Percentiles rank a stretch among this genome's conserved stretches.
These are phyloP conservation scores for Bombus consobrinus DNA, from an alignment of 1,140 invertebrate species.

Conservation along the genomic window DNA sequence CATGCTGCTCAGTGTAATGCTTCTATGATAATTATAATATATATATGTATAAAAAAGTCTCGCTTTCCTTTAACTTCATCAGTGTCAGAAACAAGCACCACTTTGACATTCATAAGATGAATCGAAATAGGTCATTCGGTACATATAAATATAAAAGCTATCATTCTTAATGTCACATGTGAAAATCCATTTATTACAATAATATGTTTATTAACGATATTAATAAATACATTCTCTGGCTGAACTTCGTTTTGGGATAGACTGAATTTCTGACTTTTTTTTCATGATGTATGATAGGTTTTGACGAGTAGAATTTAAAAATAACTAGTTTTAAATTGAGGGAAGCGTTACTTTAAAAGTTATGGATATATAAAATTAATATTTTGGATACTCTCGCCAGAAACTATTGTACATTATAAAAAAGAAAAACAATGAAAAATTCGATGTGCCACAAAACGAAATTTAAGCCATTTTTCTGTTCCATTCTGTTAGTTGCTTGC, in stretches of 20 bases:
- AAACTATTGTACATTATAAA: neutral
- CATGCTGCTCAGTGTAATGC: neutral
- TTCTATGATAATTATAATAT: conserved; percentile 10
- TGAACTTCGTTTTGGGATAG: neutral
- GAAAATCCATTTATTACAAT: neutral
- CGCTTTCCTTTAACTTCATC: conserved; percentile 5
- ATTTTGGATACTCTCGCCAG: neutral
- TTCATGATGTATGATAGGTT: neutral
- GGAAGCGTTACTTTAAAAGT: neutral
- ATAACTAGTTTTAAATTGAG: neutral
- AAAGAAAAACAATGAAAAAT: neutral
- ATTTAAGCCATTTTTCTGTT: neutral
- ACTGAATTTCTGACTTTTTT: neutral
- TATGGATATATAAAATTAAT: neutral
- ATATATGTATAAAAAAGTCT: conserved; percentile 6
- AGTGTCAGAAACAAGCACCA: neutral
- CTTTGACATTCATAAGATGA: neutral
- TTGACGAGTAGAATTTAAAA: neutral
- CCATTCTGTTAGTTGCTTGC: neutral
- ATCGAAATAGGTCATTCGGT: neutral
- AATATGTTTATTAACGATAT: neutral
- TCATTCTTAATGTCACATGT: neutral
- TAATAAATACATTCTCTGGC: neutral
- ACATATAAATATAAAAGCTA: conserved; percentile 18
- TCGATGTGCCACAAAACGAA: neutral